Conservation (phyloP, 2,797 vertebrate genomes). For the Mareca penelope region DNA sequence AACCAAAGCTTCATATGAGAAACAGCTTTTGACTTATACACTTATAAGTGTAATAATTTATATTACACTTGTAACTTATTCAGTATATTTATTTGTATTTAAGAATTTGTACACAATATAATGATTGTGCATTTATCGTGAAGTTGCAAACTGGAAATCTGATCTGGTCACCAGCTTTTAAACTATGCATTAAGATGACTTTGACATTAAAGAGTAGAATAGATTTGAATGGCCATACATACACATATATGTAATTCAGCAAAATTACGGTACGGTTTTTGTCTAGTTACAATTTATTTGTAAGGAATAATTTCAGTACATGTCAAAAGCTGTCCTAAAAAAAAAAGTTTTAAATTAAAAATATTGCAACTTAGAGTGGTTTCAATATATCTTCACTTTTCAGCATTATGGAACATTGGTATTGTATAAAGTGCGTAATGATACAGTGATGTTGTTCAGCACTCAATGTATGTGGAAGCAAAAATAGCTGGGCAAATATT, state of each 20-base stretch:
- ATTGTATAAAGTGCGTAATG: background rate
- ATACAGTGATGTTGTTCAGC: background rate
- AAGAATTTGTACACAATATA: background rate
- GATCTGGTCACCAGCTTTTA: background rate
- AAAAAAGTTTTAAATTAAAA: background rate
- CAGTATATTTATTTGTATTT: background rate
- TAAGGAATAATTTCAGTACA: background rate
- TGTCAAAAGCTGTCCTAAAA: background rate
- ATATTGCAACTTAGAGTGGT: background rate
- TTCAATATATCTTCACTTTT: background rate
- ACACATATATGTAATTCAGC: background rate
- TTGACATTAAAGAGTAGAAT: background rate
- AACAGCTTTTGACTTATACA: background rate
- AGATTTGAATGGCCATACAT: background rate
- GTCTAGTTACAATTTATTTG: background rate
- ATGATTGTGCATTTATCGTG: background rate
- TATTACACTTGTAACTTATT: background rate
- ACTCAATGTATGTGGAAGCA: background rate
- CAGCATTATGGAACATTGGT: background rate
- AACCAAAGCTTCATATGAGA: background rate
- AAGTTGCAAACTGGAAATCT: background rate
- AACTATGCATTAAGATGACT: background rate
- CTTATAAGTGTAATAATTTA: background rate
- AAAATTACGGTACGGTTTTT: background rate
- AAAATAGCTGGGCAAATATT: background rate